A percentile compares a stretch with the other conserved stretches of the same genome.
Conservation (phyloP, 1,140 invertebrate genomes). For the Drosophila parvula region DNA sequence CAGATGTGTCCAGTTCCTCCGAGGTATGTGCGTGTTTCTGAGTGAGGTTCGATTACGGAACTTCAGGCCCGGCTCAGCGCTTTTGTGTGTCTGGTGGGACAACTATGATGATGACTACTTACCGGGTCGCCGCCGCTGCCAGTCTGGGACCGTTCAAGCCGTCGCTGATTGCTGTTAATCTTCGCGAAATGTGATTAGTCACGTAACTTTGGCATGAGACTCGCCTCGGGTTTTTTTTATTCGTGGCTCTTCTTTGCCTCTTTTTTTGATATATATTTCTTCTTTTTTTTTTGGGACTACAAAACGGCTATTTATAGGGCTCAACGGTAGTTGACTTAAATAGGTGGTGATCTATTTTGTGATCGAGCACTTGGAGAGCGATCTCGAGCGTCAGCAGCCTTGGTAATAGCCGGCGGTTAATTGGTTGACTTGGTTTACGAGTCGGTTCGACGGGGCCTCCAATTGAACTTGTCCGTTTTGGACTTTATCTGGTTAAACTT, state of each 20-base stretch:
- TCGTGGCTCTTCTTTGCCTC: conserved; percentile 15
- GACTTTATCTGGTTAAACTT: not conserved
- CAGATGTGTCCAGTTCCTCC: conserved; percentile 11
- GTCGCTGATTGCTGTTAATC: conserved; percentile 79
- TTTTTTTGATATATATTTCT: not conserved
- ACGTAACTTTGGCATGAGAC: conserved; percentile 73
- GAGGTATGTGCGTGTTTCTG: conserved; percentile 15
- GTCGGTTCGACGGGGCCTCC: conserved; percentile 9
- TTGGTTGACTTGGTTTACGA: conserved; percentile 20
- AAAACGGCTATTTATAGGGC: conserved; percentile 54
- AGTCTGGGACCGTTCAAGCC: conserved; percentile 57
- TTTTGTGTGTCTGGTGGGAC: conserved; percentile 65
- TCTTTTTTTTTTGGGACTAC: conserved; percentile 19
- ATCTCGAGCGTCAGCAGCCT: not conserved
- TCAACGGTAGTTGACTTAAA: conserved; percentile 39
- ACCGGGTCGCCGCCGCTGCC: conserved; percentile 14
- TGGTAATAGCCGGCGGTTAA: conserved; percentile 21
- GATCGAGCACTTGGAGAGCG: conserved; percentile 14
- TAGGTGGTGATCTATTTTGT: conserved; percentile 35
- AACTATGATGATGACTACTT: conserved; percentile 77
- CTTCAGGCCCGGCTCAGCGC: conserved; percentile 55
- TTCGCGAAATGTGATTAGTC: conserved; percentile 78
- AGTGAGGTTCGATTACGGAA: conserved; percentile 73
- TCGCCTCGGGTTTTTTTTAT: conserved; percentile 13
- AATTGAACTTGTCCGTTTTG: conserved; percentile 16